Evolutionary conservation across 2,113 vertebrate genomes (phyloP).

Genomic region (Pyrgilauda ruficollis): DNA sequence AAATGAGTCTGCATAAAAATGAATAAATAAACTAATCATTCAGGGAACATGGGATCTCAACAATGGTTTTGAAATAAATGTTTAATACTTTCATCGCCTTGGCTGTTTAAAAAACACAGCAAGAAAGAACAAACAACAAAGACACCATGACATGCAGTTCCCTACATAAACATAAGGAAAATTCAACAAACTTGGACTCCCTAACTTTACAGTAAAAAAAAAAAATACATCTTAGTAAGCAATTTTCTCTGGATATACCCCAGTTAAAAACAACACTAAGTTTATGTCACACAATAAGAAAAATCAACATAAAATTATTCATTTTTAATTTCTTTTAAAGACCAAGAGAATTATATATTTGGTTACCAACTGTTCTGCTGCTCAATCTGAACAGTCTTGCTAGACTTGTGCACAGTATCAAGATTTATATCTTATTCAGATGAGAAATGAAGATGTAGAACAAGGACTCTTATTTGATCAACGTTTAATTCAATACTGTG

Average conservation of each 20-base stretch:
- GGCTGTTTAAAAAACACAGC: not conserved
- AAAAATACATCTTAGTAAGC: not conserved
- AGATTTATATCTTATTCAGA: not conserved
- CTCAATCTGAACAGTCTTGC: not conserved
- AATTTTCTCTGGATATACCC: slow-evolving; percentile 8
- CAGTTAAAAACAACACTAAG: slow-evolving; percentile 6
- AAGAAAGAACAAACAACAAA: slow-evolving; percentile 1
- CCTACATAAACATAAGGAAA: not conserved
- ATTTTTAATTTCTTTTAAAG: not conserved
- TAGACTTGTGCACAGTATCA: not conserved
- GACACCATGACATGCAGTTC: not conserved
- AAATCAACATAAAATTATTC: slow-evolving; percentile 1
- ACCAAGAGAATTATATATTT: not conserved
- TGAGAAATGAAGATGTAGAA: not conserved
- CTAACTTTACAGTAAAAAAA: not conserved
- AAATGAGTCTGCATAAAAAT: not conserved
- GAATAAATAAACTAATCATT: not conserved
- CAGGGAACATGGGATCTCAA: not conserved
- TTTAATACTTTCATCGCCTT: not conserved
- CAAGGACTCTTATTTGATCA: not conserved
- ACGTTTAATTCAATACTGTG: not conserved
- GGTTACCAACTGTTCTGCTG: not conserved
- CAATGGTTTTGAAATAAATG: not conserved
- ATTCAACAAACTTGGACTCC: not conserved
- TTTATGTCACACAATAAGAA: not conserved